phyloP scores from a whole-genome alignment of 1,140 invertebrate genomes.

The Zaprionus kolodkinae region DNA sequence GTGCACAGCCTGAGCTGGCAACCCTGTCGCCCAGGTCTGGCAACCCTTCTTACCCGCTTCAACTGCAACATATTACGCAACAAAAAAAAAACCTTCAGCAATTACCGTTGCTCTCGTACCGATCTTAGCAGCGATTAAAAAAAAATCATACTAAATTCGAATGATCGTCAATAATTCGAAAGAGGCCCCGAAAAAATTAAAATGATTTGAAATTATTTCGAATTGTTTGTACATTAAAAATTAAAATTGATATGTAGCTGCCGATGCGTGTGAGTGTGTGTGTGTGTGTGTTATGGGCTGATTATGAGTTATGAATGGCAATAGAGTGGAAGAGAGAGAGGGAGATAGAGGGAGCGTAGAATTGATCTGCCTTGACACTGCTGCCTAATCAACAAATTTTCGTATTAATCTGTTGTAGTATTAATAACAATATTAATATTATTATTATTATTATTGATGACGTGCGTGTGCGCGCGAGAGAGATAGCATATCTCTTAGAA shows the following conservation, averaged over 20 bases:
- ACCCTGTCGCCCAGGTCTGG: background rate
- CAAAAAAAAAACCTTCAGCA: background rate
- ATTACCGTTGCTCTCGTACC: background rate
- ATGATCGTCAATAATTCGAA: slow-evolving; percentile 61
- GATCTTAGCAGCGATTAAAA: slow-evolving; percentile 61
- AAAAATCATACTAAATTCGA: slow-evolving; percentile 74
- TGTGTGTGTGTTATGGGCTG: slow-evolving; percentile 13
- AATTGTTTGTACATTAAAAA: slow-evolving; percentile 21
- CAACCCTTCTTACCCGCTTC: background rate
- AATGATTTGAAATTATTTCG: slow-evolving; percentile 25
- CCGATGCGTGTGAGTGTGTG: slow-evolving; percentile 13
- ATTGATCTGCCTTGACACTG: slow-evolving; percentile 49
- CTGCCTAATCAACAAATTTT: slow-evolving; percentile 45
- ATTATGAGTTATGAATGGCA: slow-evolving; percentile 34
- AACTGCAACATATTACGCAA: background rate
- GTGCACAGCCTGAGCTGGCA: background rate
- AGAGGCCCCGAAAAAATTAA: slow-evolving; percentile 29
- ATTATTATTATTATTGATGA: slow-evolving; percentile 44
- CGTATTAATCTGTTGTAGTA: background rate
- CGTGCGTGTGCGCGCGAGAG: slow-evolving; percentile 4
- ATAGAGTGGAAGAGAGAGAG: slow-evolving; percentile 16
- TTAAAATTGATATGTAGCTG: slow-evolving; percentile 7
- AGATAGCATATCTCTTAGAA: slow-evolving; percentile 6
- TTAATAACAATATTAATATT: slow-evolving; percentile 21
- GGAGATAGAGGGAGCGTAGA: slow-evolving; percentile 3